Evolutionary conservation across 1,140 invertebrate species (phyloP).

Genomic region (Melitaea cinxia): DNA sequence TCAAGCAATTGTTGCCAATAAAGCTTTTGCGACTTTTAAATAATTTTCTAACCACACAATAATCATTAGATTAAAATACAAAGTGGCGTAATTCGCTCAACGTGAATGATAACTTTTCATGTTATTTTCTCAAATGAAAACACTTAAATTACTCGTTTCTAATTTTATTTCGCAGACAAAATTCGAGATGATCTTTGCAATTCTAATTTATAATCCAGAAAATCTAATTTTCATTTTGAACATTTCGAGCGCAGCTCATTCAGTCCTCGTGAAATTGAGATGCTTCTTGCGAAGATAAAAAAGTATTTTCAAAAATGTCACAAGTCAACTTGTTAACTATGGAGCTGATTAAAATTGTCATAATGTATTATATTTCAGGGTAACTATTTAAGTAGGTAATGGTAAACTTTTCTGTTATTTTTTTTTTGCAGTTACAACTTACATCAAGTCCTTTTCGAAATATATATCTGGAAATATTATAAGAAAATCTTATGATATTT

Average conservation of each 20-base stretch:
- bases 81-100: background rate
- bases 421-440: no score
- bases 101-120: background rate
- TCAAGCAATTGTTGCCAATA: no score
- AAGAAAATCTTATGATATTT: no score
- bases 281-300: constrained; percentile 4
- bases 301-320: background rate
- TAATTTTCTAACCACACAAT: no score
- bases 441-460: no score
- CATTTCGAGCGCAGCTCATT: constrained; percentile 22
- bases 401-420: no score
- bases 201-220: constrained; percentile 26
- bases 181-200: constrained; percentile 24
- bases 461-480: no score
- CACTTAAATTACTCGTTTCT: background rate
- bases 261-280: constrained; percentile 16
- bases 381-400: no score
- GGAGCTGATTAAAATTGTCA: background rate
- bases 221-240: constrained; percentile 26
- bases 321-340: background rate
- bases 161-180: constrained; percentile 7
- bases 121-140: constrained; percentile 10
- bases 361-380: no score
- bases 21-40: no score
- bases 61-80: background rate